These are phyloP conservation scores for Mormyrus proboscirostris DNA, from an alignment of 2,797 vertebrate genomes.

Conservation along the genomic window DNA sequence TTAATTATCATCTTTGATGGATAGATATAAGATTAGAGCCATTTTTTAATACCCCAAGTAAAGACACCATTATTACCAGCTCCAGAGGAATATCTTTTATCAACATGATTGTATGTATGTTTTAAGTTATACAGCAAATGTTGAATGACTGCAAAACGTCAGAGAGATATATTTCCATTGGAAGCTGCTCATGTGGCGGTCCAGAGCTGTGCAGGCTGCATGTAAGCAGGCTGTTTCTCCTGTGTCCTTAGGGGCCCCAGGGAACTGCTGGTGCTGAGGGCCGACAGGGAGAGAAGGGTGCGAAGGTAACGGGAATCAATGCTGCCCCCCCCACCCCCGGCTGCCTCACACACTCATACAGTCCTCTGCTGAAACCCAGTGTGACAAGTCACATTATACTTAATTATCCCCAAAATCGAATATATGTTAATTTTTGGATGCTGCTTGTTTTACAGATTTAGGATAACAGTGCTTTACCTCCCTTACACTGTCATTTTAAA, in stretches of 20 bases:
- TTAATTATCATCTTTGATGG: not conserved
- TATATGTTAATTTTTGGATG: constrained; percentile 41
- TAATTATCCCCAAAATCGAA: constrained; percentile 20
- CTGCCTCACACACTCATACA: not conserved
- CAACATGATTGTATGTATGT: not conserved
- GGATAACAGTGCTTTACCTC: constrained; percentile 12
- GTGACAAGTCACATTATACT: constrained; percentile 26
- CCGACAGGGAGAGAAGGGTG: constrained; percentile 95
- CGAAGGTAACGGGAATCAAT: constrained; percentile 76
- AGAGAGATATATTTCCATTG: not conserved
- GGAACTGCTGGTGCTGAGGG: constrained; percentile 84
- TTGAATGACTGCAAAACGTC: not conserved
- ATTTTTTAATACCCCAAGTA: not conserved
- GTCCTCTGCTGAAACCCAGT: not conserved
- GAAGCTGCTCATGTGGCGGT: not conserved
- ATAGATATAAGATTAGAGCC: not conserved
- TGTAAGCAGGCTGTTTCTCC: constrained; percentile 32
- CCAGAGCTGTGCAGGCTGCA: constrained; percentile 20
- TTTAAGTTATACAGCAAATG: not conserved
- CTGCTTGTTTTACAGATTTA: constrained; percentile 28
- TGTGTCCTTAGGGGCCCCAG: constrained; percentile 74
- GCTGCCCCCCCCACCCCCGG: constrained; percentile 33
- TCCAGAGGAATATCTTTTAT: not conserved
- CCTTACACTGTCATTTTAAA: not conserved
- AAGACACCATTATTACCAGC: not conserved